phyloP scores from a whole-genome alignment of 2,888 invertebrate species.

The Nomada lathburiana region DNA sequence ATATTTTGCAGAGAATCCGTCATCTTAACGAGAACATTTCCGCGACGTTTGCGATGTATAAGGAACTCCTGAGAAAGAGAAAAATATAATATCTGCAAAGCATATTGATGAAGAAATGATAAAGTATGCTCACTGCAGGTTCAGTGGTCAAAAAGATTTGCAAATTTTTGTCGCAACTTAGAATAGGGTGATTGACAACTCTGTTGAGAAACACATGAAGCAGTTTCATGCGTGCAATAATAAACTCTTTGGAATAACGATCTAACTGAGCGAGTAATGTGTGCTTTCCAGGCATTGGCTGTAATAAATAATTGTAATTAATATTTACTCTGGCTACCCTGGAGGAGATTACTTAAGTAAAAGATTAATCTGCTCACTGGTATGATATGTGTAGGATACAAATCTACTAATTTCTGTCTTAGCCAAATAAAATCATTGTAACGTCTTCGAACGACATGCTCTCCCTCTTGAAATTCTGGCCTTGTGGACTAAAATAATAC shows the following conservation, averaged over 20 bases:
- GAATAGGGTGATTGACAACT: constrained; percentile 89
- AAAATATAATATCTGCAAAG: neutral
- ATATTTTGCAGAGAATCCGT: constrained; percentile 87
- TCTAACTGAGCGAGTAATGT: constrained; percentile 88
- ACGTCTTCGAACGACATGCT: constrained; percentile 88
- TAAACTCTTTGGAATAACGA: constrained; percentile 90
- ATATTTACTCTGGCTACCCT: constrained; percentile 2
- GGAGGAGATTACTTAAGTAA: neutral
- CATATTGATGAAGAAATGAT: neutral
- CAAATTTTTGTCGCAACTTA: constrained; percentile 88
- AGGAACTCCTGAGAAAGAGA: constrained; percentile 86
- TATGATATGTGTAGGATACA: constrained; percentile 88
- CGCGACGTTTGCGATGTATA: constrained; percentile 87
- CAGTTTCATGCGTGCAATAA: constrained; percentile 88
- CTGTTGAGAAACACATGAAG: constrained; percentile 88
- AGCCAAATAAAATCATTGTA: constrained; percentile 91
- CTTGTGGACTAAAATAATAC: constrained; percentile 85
- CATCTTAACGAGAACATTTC: constrained; percentile 86
- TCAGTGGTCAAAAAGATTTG: constrained; percentile 89
- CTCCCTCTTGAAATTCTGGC: constrained; percentile 87
- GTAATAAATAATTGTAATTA: constrained; percentile 68
- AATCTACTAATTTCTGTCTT: constrained; percentile 87
- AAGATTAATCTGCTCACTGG: constrained; percentile 86
- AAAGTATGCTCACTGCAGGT: constrained; percentile 85
- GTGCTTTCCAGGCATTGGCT: constrained; percentile 90